phyloP scores from a whole-genome alignment of 2,888 invertebrate genomes.

The Macropis europaea region DNA sequence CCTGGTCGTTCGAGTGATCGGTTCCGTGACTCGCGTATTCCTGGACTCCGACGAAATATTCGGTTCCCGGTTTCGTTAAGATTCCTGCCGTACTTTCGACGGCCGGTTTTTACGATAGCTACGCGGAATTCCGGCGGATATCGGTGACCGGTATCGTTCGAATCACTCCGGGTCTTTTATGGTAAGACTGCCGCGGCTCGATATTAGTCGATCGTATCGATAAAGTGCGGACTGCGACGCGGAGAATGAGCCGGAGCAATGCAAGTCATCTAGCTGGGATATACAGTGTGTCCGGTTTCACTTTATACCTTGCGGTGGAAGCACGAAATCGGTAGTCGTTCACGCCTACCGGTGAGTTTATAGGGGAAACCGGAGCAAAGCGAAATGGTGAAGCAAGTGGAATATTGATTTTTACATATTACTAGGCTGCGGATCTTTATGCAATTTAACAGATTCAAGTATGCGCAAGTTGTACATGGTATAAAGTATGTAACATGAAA shows the following conservation, averaged over 20 bases:
- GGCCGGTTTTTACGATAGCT: constrained; percentile 33
- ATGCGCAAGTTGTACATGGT: too few species aligned
- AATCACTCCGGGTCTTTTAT: constrained; percentile 46
- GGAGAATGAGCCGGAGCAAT: constrained; percentile 5
- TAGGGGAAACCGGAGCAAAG: too few species aligned
- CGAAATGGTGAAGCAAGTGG: too few species aligned
- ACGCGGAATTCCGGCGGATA: constrained; percentile 48
- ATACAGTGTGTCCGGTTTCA: too few species aligned
- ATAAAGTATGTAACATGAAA: too few species aligned
- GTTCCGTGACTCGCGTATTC: constrained; percentile 25
- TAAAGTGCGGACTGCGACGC: constrained; percentile 35
- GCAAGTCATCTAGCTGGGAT: constrained; percentile 14
- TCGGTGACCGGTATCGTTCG: constrained; percentile 31
- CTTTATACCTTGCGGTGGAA: too few species aligned
- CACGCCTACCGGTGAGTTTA: too few species aligned
- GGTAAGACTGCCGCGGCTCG: constrained; percentile 49
- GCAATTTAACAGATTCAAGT: too few species aligned
- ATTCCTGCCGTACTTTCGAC: constrained; percentile 49
- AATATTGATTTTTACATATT: too few species aligned
- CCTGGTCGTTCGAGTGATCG: constrained; percentile 18
- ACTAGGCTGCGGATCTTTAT: too few species aligned
- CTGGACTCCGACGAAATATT: constrained; percentile 38
- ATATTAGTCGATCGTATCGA: constrained; percentile 60
- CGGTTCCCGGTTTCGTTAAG: constrained; percentile 53
- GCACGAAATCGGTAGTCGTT: too few species aligned